These are phyloP conservation scores for Pelochelys cantorii DNA, from an alignment of 2,797 vertebrate species.

Conservation along the genomic window DNA sequence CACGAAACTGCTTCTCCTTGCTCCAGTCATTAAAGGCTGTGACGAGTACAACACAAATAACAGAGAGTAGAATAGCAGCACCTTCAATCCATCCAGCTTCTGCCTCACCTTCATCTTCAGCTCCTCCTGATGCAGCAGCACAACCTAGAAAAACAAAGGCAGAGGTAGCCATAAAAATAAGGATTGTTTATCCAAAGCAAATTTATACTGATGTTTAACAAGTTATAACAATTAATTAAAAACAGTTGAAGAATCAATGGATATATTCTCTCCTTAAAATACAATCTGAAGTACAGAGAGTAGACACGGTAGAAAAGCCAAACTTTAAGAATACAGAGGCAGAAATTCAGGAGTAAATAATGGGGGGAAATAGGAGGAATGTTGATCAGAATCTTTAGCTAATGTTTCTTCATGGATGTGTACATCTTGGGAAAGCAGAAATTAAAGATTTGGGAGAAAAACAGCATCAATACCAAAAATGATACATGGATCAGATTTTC, in stretches of 20 bases:
- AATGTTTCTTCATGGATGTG: neutral
- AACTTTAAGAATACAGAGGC: neutral
- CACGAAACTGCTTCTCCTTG: conserved; percentile 98
- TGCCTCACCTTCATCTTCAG: conserved; percentile 92
- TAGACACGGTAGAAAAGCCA: rapidly evolving
- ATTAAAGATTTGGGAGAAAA: neutral
- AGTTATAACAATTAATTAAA: neutral
- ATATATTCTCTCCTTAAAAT: neutral
- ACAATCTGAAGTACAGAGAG: neutral
- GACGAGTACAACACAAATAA: conserved; percentile 96
- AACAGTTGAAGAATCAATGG: neutral
- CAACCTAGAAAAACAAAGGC: conserved; percentile 81
- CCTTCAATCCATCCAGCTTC: conserved; percentile 99
- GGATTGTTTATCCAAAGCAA: rapidly evolving
- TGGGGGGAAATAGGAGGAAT: neutral
- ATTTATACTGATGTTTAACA: rapidly evolving
- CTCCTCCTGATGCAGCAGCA: conserved; percentile 84
- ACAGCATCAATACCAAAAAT: rapidly evolving
- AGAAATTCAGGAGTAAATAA: neutral
- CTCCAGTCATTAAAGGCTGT: conserved; percentile 99
- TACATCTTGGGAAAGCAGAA: neutral
- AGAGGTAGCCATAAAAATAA: neutral
- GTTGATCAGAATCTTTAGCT: neutral
- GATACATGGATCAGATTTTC: neutral
- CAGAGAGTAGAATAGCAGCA: conserved; percentile 95